Percentiles rank a stretch among this genome's conserved stretches.
phyloP scores from a whole-genome alignment of 2,113 vertebrate genomes.

The Blennius ocellaris region DNA sequence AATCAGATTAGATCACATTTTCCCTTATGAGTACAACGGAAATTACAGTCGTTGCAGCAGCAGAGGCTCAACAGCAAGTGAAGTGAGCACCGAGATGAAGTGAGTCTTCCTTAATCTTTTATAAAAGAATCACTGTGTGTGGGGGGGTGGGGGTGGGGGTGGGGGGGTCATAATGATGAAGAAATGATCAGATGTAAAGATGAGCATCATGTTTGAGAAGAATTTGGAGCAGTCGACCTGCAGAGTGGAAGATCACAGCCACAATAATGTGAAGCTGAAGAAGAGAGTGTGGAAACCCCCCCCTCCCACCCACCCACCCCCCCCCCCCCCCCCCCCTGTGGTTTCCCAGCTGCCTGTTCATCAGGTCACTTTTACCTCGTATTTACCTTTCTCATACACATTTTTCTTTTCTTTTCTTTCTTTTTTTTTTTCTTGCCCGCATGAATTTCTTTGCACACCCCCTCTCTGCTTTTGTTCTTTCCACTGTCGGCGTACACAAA shows the following conservation, averaged over 20 bases:
- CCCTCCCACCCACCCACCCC: slow-evolving; percentile 74
- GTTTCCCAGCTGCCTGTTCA: slow-evolving; percentile 45
- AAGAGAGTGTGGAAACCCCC: slow-evolving; percentile 70
- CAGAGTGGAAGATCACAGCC: neutral
- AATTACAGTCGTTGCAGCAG: no score
- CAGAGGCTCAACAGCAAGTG: no score
- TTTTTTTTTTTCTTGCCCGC: slow-evolving; percentile 12
- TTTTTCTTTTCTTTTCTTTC: slow-evolving; percentile 33
- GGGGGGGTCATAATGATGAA: no score
- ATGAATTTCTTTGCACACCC: neutral
- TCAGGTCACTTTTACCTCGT: slow-evolving; percentile 17
- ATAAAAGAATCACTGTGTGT: no score
- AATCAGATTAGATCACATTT: no score
- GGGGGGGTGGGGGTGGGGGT: no score
- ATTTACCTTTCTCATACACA: slow-evolving; percentile 7
- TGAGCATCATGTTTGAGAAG: no score
- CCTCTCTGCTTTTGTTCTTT: neutral
- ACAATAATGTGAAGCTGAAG: slow-evolving; percentile 11
- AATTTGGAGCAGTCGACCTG: neutral
- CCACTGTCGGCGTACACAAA: neutral
- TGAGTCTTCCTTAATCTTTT: no score
- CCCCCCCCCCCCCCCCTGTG: slow-evolving; percentile 76
- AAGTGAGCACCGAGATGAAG: no score
- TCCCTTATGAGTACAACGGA: no score
- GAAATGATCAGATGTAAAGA: no score